Base-by-base conservation (phyloP, 1,140 invertebrate species). In the Lasaia peninsularis region DNA sequence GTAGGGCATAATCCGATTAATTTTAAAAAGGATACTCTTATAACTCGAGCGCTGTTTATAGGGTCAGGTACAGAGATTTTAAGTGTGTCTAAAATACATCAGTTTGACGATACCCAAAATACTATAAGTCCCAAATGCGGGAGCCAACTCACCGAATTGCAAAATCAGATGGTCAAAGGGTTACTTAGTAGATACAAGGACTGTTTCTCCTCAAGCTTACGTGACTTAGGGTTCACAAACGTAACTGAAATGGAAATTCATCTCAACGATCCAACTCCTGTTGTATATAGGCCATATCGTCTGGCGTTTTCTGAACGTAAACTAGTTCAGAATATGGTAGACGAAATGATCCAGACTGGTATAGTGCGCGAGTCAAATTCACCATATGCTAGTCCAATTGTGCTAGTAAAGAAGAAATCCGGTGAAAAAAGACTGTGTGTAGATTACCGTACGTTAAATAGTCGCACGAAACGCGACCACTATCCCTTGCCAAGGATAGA, bases 401-500 rank as follows among this genome's bases (percentile, higher is more conserved):
- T 49, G 1, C 20, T 58, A 4, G 33, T 58, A n/a, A 16, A 31
- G 2, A 58, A 52, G 18, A 58, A 58, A 18, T 52, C 34, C 1
- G 33, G 33, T 1, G 34, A 52, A 10, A 48, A 53, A 10, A 21
- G 57, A n/a, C 35, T 59, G 1, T 53, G 35, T 10, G 31, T 59
- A 8, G 51, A 53, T 14, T 59, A 53, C 34, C 32, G 57, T 5
- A 50, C 51, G 2, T 20, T 59, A 0, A 59, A 53, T 48, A 48
- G 24, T n/a, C 40, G 31, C 8, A 59, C 37, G 10, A 48, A 33
- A n/a, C 20, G 35, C 2, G 50, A 53, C 9, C 14, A 33, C 32
- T 59, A 48, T n/a, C 51, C 57, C 5, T 12, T 59, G 1, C 51
- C 57, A 14, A 18, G 51, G 2, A 53, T 59, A 28, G 37, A 59